Evolutionary conservation across 2,888 invertebrate species (phyloP), one percentile per base, ranked within the genome.

Genomic region (Mimachlamys varia): DNA sequence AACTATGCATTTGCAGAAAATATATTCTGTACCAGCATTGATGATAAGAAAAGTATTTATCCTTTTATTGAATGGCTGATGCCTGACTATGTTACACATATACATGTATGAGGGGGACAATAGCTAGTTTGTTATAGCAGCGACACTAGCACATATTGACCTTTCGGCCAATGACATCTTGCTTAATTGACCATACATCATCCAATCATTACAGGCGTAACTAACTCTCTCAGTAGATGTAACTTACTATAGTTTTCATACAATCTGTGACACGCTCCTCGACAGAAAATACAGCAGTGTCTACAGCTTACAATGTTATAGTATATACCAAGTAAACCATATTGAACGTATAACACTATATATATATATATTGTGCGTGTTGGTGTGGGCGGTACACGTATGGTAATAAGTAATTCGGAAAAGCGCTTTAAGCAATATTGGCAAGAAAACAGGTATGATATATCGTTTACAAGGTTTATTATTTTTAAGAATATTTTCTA

Each of bases 101-200:
- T 19, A 53, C 15, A 19, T 53, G 12, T 33, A 33, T 62, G 22
- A 5, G 17, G 10, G 17, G 7, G 12, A 76, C 76, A 76, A 76
- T 76, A 76, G 76, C 33, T 27, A 76, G 27, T 19, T 76, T 76
- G 76, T 76, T 33, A 33, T 27, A 27, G 7, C 17, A 13, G 10
- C 27, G 33, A 76, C 76, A 33, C 33, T 33, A 15, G 12, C 12
- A 33, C 76, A 76, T 76, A 76, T 76, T 76, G 27, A 76, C 76
- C 76, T 76, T 76, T 15, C 76, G 76, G 76, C 76, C 76, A 76
- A 12, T 76, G 76, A 76, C 76, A 76, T 33, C 33, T 58, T 13
- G 33, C 76, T 15, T 76, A 76, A 76, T 76, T 27, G 76, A 76
- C 76, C 76, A 13, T 76, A 27, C 1, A 76, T 33, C 76, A 76